These are phyloP conservation scores for Eueides isabella DNA, from an alignment of 1,140 invertebrate species.

Conservation along the genomic window DNA sequence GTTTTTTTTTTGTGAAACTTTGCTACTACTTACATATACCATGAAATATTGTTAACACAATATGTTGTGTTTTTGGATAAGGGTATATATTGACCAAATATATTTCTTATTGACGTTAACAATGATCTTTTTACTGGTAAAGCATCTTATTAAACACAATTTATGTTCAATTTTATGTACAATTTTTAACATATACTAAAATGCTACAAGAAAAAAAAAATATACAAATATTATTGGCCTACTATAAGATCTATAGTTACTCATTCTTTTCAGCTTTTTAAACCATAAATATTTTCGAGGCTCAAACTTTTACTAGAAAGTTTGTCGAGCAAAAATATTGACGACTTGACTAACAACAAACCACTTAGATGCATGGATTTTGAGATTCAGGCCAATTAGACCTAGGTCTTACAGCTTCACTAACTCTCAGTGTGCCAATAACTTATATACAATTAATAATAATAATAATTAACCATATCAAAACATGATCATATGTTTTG, in stretches of 20 bases:
- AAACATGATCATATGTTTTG: too few species aligned
- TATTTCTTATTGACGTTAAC: background rate
- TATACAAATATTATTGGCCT: background rate
- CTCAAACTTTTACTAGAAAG: slow-evolving; percentile 25
- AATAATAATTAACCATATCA: too few species aligned
- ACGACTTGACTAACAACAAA: slow-evolving; percentile 28
- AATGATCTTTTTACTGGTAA: too few species aligned
- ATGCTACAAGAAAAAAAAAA: background rate
- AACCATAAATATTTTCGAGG: slow-evolving; percentile 20
- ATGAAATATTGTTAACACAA: background rate
- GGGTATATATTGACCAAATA: background rate
- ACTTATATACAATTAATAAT: background rate
- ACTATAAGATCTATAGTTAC: background rate
- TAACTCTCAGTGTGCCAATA: slow-evolving; percentile 26
- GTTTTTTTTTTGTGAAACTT: slow-evolving; percentile 18
- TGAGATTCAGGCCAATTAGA: slow-evolving; percentile 35
- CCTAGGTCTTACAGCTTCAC: slow-evolving; percentile 35
- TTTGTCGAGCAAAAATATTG: slow-evolving; percentile 34
- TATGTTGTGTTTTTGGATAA: background rate
- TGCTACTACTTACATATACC: background rate
- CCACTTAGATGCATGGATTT: slow-evolving; percentile 26
- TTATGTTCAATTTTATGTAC: too few species aligned
- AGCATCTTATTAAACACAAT: too few species aligned
- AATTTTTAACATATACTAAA: background rate
- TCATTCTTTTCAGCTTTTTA: slow-evolving; percentile 19